phyloP scores from a whole-genome alignment of 2,888 invertebrate species.

The Melinaea menophilus region DNA sequence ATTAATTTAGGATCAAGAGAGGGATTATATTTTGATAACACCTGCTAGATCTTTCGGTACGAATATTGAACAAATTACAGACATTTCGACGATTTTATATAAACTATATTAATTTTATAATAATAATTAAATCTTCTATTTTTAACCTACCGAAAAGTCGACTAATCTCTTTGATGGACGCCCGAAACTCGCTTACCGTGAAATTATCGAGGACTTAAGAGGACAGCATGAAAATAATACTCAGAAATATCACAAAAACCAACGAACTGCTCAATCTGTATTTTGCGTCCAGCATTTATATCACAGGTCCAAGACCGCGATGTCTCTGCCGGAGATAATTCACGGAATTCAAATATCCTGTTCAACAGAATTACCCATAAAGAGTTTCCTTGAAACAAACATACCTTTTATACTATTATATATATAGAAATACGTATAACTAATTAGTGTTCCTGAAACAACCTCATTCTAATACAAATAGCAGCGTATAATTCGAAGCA shows the following conservation, averaged over 20 bases:
- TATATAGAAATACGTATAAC: too few relatives aligned
- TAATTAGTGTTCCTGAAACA: too few relatives aligned
- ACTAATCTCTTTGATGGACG: neutral
- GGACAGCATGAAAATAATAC: too few relatives aligned
- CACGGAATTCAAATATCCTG: constrained; percentile 49
- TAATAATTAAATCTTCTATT: constrained; percentile 1
- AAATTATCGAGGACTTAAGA: neutral
- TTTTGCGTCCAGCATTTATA: constrained; percentile 21
- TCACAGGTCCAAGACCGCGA: constrained; percentile 19
- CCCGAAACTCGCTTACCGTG: neutral
- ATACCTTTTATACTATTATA: too few relatives aligned
- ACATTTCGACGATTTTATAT: neutral
- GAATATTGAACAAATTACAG: neutral
- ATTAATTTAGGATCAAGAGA: constrained; percentile 4
- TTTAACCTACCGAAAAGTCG: neutral
- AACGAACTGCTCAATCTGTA: constrained; percentile 18
- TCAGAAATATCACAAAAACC: constrained; percentile 12
- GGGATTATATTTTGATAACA: constrained; percentile 1
- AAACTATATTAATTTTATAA: neutral
- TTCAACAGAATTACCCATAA: constrained; percentile 39
- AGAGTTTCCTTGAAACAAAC: constrained; percentile 29
- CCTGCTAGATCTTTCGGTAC: neutral
- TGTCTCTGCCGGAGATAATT: constrained; percentile 35
- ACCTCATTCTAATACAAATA: too few relatives aligned
- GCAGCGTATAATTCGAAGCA: too few relatives aligned